Evolutionary conservation across 2,797 vertebrate species (phyloP).

Genomic region (Falco peregrinus): DNA sequence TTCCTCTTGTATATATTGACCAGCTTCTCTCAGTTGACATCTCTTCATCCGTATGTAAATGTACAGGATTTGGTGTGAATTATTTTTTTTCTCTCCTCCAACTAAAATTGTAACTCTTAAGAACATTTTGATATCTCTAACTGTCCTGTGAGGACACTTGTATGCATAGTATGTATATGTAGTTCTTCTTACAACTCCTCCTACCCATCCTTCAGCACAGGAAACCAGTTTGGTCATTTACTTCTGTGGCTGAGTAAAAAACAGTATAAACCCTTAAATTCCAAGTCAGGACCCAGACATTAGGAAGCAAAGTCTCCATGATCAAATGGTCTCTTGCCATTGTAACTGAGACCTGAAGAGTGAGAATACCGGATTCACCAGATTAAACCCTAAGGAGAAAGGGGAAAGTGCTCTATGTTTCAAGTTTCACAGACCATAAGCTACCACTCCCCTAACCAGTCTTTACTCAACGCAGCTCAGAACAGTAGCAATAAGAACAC

Average conservation of each 20-base stretch:
- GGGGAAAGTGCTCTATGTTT: not conserved
- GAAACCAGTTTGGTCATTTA: not conserved
- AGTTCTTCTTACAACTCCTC: not conserved
- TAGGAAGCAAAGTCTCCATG: not conserved
- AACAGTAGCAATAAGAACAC: not conserved
- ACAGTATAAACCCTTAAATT: not conserved
- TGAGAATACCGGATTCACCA: not conserved
- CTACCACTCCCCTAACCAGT: not conserved
- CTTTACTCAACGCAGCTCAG: not conserved
- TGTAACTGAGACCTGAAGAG: not conserved
- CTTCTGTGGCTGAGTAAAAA: not conserved
- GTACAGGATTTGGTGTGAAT: not conserved
- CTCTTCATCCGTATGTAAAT: not conserved
- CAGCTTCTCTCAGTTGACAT: not conserved
- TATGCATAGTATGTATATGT: not conserved
- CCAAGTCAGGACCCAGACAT: not conserved
- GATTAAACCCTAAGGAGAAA: not conserved
- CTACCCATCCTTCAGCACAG: not conserved
- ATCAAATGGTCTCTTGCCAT: not conserved
- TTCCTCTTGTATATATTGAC: not conserved
- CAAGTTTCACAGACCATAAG: not conserved
- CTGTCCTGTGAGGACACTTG: not conserved
- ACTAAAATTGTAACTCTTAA: not conserved
- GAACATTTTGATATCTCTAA: not conserved
- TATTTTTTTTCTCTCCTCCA: not conserved